Evolutionary conservation across 1,140 invertebrate species (phyloP).

Genomic region (Apocrypta bakeri): DNA sequence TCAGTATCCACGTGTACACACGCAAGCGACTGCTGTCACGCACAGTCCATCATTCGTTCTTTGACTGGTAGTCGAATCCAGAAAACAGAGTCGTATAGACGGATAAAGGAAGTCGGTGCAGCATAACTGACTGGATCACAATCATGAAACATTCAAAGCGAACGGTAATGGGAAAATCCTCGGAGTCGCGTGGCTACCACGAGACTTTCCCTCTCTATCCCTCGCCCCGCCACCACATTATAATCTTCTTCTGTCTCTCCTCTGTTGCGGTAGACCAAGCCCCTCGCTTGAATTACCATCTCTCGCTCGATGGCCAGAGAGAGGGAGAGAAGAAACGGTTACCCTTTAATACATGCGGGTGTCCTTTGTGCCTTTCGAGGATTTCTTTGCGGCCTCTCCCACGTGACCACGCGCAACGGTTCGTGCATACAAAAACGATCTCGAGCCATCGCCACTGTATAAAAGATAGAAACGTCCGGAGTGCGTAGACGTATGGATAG

Average conservation of each 20-base stretch:
- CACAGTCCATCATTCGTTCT: background rate
- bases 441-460: slow-evolving; percentile 8
- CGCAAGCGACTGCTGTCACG: background rate
- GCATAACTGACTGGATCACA: slow-evolving; percentile 21
- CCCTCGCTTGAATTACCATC: slow-evolving; percentile 60
- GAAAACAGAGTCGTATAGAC: background rate
- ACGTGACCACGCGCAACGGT: slow-evolving; percentile 54
- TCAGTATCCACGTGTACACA: background rate
- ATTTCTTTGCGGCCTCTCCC: slow-evolving; percentile 56
- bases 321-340: slow-evolving; percentile 23
- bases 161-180: slow-evolving; percentile 59
- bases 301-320: slow-evolving; percentile 18
- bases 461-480: slow-evolving; percentile 50
- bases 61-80: background rate
- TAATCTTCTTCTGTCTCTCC: background rate
- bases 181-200: slow-evolving; percentile 61
- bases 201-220: slow-evolving; percentile 27
- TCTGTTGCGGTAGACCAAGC: slow-evolving; percentile 54
- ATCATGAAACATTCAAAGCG: slow-evolving; percentile 60
- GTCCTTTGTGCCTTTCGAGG: slow-evolving; percentile 71
- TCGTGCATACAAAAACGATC: slow-evolving; percentile 68
- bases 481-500: slow-evolving; percentile 12
- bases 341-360: slow-evolving; percentile 62
- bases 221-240: slow-evolving; percentile 5
- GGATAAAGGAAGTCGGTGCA: background rate